Evolutionary conservation across 2,113 vertebrate species (phyloP), one percentile per base, ranked within the genome.

Genomic region (Caretta caretta): DNA sequence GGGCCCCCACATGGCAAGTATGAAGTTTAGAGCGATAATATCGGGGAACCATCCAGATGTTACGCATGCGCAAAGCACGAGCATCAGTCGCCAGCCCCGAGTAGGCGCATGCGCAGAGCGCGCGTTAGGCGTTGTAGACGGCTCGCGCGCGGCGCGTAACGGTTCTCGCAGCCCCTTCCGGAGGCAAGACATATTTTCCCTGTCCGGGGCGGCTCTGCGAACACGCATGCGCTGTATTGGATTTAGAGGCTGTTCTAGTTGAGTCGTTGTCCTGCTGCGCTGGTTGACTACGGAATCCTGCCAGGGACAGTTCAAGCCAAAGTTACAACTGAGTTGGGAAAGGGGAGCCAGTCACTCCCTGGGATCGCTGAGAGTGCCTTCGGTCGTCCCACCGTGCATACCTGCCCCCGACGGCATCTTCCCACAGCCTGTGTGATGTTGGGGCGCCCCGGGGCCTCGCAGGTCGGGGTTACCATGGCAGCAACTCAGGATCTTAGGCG

Each of bases 281-380:
- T 0, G 10, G 0, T 4, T 0, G 65, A 20, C 7, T 31, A 93
- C 42, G 86, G 84, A 0, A 4, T 2, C 2, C 38, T 5, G 2
- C 0, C 0, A 10, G 54, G 85, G 51, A 65, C 80, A 86, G 42
- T 0, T 5, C 11, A 0, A 2, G 1, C 1, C 5, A 35, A 1
- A 1, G 48, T 3, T 10, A 25, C 46, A 27, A 10, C 11, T 3
- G 12, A 2, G 1, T 49, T 80, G n/a, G 78, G 82, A 69, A 20
- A 19, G 1, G 22, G 48, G 1, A 0, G 1, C 0, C 0, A 24
- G 31, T n/a, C 6, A 7, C 7, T 3, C 62, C 29, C 13, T 31
- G 13, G 27, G 27, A 29, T 7, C 5, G 57, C 11, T 7, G 16
- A 3, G 31, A 2, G 10, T 35, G 31, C 14, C 62, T 31, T 19